Percentiles rank a stretch among this genome's conserved stretches.
These are phyloP conservation scores for Mesitornis unicolor DNA, from an alignment of 2,113 vertebrate species.

Conservation along the genomic window DNA sequence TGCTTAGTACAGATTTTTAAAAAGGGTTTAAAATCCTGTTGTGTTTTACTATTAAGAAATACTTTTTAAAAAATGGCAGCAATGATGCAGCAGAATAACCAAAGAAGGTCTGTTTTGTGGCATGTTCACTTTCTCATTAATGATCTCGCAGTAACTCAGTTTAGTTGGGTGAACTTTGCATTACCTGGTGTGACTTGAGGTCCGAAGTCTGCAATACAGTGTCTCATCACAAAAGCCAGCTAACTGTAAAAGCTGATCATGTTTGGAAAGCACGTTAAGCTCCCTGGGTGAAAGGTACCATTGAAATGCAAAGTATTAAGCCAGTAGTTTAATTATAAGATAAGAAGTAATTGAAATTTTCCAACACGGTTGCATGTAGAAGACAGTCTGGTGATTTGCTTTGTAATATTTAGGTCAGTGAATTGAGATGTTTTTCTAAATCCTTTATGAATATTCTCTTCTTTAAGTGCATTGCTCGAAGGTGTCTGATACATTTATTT, in stretches of 20 bases:
- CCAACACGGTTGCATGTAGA: background rate
- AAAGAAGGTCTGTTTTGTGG: background rate
- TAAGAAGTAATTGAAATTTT: constrained; percentile 64
- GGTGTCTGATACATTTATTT: constrained; percentile 54
- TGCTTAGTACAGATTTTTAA: background rate
- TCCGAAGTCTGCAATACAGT: background rate
- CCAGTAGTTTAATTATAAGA: constrained; percentile 57
- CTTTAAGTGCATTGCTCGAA: constrained; percentile 60
- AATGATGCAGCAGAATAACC: background rate
- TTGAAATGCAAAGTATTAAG: constrained; percentile 46
- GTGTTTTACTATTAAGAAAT: background rate
- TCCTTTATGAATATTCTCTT: constrained; percentile 61
- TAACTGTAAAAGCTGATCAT: constrained; percentile 40
- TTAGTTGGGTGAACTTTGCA: constrained; percentile 16
- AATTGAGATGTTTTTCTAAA: constrained; percentile 62
- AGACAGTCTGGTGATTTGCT: constrained; percentile 41
- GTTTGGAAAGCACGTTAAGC: constrained; percentile 25
- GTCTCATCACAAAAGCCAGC: constrained; percentile 16
- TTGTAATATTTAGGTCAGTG: constrained; percentile 73
- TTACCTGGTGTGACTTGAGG: background rate
- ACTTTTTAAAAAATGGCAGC: background rate
- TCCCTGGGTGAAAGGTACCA: constrained; percentile 40
- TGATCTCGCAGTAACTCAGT: background rate
- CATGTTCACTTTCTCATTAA: background rate
- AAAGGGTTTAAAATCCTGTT: background rate